Evolutionary conservation across 2,888 invertebrate species (phyloP).

Genomic region (Synergus laeviventris): DNA sequence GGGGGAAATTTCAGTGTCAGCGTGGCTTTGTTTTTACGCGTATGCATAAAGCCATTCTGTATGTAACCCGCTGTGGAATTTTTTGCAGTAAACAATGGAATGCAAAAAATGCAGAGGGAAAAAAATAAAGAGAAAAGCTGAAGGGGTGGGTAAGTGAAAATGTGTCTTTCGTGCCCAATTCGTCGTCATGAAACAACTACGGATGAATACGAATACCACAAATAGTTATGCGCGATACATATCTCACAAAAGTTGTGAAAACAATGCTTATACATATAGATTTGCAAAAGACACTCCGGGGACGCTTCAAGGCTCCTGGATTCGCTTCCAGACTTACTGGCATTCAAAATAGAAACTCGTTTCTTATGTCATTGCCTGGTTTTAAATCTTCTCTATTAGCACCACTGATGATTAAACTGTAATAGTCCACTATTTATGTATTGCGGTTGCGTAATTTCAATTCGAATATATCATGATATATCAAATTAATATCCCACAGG

Average conservation of each 20-base stretch:
- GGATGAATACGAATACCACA: slow-evolving; percentile 13
- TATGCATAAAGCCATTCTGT: neutral
- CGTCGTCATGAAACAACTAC: slow-evolving; percentile 30
- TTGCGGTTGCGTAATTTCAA: neutral
- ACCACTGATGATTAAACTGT: too few species aligned
- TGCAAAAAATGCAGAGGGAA: neutral
- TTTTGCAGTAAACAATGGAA: neutral
- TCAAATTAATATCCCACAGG: neutral
- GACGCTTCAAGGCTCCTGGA: slow-evolving; percentile 7
- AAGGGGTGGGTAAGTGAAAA: neutral
- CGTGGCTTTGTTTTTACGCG: neutral
- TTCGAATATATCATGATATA: neutral
- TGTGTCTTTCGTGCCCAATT: slow-evolving; percentile 25
- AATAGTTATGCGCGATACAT: slow-evolving; percentile 19
- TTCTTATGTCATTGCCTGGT: neutral
- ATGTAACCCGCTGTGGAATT: neutral
- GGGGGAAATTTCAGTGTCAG: neutral
- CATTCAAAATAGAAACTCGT: neutral
- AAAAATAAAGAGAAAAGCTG: neutral
- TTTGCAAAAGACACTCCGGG: slow-evolving; percentile 33
- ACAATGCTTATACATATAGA: slow-evolving; percentile 23
- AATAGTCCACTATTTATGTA: neutral
- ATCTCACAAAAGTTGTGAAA: slow-evolving; percentile 30
- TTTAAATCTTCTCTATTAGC: too few species aligned
- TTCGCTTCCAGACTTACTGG: neutral